These are phyloP conservation scores for Seriola aureovittata DNA, from an alignment of 2,113 vertebrate species.

Conservation along the genomic window DNA sequence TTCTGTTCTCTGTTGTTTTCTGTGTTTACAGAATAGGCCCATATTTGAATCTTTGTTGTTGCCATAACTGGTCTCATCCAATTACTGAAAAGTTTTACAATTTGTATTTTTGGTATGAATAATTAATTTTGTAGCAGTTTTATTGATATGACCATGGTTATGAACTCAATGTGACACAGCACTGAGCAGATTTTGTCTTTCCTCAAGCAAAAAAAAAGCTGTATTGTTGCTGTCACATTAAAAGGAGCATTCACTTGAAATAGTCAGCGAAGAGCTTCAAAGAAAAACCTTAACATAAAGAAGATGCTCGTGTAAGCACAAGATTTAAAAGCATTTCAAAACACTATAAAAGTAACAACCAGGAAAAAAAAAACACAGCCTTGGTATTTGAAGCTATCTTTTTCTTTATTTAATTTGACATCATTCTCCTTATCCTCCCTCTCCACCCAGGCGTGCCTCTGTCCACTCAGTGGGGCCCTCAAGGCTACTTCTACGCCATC, in stretches of 20 bases:
- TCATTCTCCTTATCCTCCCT: background rate
- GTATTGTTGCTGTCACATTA: background rate
- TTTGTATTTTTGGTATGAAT: constrained; percentile 17
- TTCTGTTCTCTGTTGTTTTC: background rate
- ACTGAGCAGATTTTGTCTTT: background rate
- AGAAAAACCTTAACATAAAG: background rate
- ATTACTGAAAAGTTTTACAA: constrained; percentile 4
- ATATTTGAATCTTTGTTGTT: background rate
- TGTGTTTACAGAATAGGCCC: background rate
- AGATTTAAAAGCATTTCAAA: constrained; percentile 15
- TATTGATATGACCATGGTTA: constrained; percentile 10
- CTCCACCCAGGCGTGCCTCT: constrained; percentile 91
- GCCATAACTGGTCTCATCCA: background rate
- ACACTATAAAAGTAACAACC: background rate
- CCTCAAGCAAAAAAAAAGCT: background rate
- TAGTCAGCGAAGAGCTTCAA: background rate
- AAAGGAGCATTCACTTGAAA: background rate
- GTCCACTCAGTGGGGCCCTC: constrained; percentile 98
- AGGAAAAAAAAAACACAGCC: background rate
- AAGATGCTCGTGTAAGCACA: background rate
- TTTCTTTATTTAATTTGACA: constrained; percentile 10
- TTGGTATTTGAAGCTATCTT: background rate
- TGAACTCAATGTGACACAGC: background rate
- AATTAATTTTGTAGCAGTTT: constrained; percentile 40
- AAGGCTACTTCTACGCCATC: constrained; percentile 99